A percentile compares a stretch with the other conserved stretches of the same genome.
Evolutionary conservation across 1,140 invertebrate genomes (phyloP).

Genomic region (Antheraea pernyi): DNA sequence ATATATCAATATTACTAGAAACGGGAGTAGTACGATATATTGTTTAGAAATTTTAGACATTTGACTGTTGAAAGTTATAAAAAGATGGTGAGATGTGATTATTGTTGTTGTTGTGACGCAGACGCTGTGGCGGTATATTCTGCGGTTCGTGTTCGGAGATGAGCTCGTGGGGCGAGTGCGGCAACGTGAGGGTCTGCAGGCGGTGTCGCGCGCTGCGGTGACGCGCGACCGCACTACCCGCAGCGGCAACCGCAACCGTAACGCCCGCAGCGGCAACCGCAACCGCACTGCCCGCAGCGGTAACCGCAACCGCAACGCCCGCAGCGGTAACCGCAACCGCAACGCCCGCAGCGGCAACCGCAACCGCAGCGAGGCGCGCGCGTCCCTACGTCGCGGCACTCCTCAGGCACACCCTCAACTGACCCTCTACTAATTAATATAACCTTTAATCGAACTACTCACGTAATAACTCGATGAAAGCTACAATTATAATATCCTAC

Average conservation of each 20-base stretch:
- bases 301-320: neutral
- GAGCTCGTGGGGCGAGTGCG: conserved; percentile 56
- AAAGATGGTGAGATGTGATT: neutral
- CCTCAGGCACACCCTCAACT: conserved; percentile 12
- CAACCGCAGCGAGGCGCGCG: neutral
- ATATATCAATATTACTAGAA: too few species aligned
- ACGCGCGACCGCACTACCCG: conserved; percentile 31
- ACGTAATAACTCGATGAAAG: neutral
- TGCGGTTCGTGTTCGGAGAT: conserved; percentile 69
- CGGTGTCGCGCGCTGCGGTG: conserved; percentile 64
- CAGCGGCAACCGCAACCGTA: conserved; percentile 3
- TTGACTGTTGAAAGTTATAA: too few species aligned
- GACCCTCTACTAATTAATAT: neutral
- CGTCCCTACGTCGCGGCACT: conserved; percentile 8
- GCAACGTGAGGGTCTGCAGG: conserved; percentile 59
- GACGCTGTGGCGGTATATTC: conserved; percentile 68
- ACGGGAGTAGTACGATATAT: too few species aligned
- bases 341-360: conserved; percentile 9
- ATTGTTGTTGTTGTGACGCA: conserved; percentile 21
- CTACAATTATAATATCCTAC: too few species aligned
- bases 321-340: conserved; percentile 10
- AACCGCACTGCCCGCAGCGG: neutral
- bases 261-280: neutral
- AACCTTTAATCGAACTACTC: neutral
- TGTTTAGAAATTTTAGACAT: too few species aligned